Evolutionary conservation across 2,888 invertebrate species (phyloP).

Genomic region (Cataglyphis livida): DNA sequence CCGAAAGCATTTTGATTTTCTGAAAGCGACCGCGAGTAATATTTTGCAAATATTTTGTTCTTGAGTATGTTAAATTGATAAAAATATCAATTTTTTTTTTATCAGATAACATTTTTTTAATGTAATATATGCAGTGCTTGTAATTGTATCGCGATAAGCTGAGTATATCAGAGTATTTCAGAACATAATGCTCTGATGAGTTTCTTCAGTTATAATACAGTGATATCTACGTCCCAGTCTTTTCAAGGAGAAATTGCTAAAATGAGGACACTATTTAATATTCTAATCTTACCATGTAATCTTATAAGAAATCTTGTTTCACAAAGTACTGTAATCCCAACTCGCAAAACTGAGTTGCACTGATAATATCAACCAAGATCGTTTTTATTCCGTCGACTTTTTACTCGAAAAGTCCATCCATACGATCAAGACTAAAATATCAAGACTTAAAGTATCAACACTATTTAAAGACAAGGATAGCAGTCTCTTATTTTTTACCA

Average conservation of each 20-base stretch:
- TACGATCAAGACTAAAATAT: not conserved
- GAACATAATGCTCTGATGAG: not conserved
- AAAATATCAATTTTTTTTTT: not conserved
- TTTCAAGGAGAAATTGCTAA: slow-evolving; percentile 17
- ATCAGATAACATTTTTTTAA: not conserved
- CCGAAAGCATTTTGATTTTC: slow-evolving; percentile 5
- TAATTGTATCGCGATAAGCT: not conserved
- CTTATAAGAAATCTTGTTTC: slow-evolving; percentile 21
- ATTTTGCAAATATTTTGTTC: not conserved
- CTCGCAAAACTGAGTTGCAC: not conserved
- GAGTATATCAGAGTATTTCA: not conserved
- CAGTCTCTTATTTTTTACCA: not conserved
- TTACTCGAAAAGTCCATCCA: not conserved
- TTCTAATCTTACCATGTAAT: slow-evolving; percentile 9
- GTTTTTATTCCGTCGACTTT: not conserved
- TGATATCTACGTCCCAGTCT: not conserved
- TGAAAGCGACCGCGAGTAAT: not conserved
- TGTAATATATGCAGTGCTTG: not conserved
- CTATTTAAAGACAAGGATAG: not conserved
- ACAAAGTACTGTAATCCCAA: slow-evolving; percentile 24
- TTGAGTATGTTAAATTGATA: not conserved
- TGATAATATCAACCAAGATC: slow-evolving; percentile 14
- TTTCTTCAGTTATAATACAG: slow-evolving; percentile 6
- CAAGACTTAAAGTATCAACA: no score
- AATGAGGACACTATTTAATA: slow-evolving; percentile 28